Conservation (phyloP, 2,113 vertebrate genomes). For the Octodon degus region DNA sequence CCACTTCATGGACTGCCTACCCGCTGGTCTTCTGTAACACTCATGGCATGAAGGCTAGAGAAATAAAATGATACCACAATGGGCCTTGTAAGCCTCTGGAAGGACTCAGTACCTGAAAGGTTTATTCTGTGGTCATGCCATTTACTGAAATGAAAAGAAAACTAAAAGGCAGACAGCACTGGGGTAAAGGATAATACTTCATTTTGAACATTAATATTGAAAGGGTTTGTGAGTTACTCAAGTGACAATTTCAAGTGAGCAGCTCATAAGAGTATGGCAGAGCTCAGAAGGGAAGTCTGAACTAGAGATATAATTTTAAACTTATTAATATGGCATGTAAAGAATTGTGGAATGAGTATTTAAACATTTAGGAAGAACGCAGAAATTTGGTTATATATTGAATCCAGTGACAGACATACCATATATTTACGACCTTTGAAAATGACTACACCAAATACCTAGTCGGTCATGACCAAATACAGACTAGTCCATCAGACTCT, state of each 20-base stretch:
- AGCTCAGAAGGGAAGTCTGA: neutral
- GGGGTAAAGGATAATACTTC: slow-evolving; percentile 35
- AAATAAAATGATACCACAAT: neutral
- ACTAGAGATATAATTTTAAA: slow-evolving; percentile 29
- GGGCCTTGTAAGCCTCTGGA: neutral
- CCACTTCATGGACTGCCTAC: neutral
- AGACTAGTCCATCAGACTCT: neutral
- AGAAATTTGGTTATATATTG: neutral
- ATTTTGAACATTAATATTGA: slow-evolving; percentile 1
- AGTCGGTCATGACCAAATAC: neutral
- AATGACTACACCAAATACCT: neutral
- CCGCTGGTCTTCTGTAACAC: neutral
- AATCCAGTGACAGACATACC: neutral
- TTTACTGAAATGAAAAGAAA: neutral
- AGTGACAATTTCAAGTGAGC: neutral
- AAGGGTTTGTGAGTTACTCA: neutral
- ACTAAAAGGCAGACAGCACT: slow-evolving; percentile 6
- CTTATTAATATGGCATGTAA: neutral
- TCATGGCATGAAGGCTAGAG: neutral
- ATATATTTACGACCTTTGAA: neutral
- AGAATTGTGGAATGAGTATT: neutral
- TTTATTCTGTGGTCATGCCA: neutral
- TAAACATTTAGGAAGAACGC: neutral
- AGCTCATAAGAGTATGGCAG: neutral
- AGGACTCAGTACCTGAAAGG: neutral